Conservation (phyloP, 2,113 vertebrate species). For the Dinomys branickii region DNA sequence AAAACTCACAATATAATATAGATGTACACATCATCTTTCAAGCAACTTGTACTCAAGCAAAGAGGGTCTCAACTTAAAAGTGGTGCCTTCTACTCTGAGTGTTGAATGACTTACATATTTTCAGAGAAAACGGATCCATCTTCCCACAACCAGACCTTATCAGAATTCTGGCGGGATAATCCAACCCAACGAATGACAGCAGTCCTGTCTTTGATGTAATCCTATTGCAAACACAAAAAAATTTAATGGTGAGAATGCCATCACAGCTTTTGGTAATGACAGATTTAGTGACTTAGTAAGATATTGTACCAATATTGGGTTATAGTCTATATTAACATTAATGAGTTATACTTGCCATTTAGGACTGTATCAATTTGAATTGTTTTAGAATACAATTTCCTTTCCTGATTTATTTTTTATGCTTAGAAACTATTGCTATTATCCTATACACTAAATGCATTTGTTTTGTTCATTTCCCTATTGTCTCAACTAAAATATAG, state of each 20-base stretch:
- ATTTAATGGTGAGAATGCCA: not conserved
- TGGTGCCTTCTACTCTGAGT: not conserved
- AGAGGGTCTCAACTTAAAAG: not conserved
- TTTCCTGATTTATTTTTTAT: not conserved
- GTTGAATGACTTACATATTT: constrained; percentile 54
- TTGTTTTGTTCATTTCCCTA: not conserved
- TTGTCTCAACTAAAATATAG: not conserved
- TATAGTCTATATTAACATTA: not conserved
- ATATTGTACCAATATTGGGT: not conserved
- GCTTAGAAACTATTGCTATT: not conserved
- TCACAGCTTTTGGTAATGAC: not conserved
- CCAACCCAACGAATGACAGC: constrained; percentile 68
- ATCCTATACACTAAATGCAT: not conserved
- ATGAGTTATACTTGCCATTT: not conserved
- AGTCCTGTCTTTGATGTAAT: constrained; percentile 64
- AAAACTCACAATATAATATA: fast-evolving
- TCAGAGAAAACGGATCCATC: constrained; percentile 56
- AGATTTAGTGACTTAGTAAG: not conserved
- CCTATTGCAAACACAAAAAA: constrained; percentile 52
- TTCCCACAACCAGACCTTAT: constrained; percentile 69
- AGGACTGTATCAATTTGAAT: not conserved
- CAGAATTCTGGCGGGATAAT: constrained; percentile 62
- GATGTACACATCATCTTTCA: not conserved
- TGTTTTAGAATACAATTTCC: not conserved
- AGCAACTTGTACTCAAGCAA: not conserved